Evolutionary conservation across 2,797 vertebrate genomes (phyloP), one percentile per base, ranked within the genome.

Genomic region (Tragelaphus oryx): DNA sequence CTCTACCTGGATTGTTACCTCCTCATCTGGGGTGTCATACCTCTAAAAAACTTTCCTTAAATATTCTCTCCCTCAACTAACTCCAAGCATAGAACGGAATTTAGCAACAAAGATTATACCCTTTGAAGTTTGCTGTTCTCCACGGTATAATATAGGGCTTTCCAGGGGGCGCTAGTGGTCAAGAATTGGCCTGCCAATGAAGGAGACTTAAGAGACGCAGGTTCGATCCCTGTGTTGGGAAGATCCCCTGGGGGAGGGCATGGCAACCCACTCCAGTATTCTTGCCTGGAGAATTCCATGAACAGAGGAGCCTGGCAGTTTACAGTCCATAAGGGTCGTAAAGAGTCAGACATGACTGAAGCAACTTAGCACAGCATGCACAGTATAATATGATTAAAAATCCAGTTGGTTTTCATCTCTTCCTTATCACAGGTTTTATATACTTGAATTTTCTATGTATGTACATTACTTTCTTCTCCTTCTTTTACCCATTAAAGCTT

Each of bases 41-140:
- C 71, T 90, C n/a, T 46, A 86, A 48, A 87, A 95, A 83, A 48
- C 71, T 74, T 82, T 88, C 30, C 57, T 91, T 86, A 81, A 91
- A 78, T 48, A 46, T 41, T 80, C 82, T 59, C n/a, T 82, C 41
- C 26, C 26, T 86, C 2, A 93, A 85, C 22, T 60, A 93, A 85
- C 28, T 55, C 30, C 44, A 93, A 71, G 50, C 52, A 87, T n/a
- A 30, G 5, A 54, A 83, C 22, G 9, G 55, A 71, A 74, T n/a
- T 82, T 59, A 85, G 89, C 24, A 91, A 85, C 16, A 87, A 83
- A 50, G 80, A 80, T 9, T 4, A 62, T 5, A n/a, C 5, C 30
- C 33, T 82, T 65, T 60, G 28, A 75, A 76, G 30, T 80, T 2
- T 81, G 48, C 59, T 87, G n/a, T 46, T 92, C 30, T 90, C 76